Evolutionary conservation across 2,797 vertebrate species (phyloP).

Genomic region (Peromyscus eremicus): DNA sequence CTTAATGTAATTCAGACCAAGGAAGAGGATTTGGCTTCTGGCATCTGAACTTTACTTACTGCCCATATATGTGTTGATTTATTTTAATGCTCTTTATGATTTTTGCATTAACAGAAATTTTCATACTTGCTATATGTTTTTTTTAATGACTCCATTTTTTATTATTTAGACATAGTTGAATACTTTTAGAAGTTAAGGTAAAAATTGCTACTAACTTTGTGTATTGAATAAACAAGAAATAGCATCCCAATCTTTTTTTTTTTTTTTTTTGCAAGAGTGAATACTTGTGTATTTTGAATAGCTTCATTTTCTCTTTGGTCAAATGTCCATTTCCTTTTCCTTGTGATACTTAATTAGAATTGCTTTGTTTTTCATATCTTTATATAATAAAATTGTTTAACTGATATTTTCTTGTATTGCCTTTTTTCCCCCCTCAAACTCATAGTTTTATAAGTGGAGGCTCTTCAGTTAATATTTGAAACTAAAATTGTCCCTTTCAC

Average conservation of each 20-base stretch:
- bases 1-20: conserved; percentile 68
- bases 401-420: conserved; percentile 64
- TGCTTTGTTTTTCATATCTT: conserved; percentile 78
- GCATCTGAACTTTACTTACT: conserved; percentile 71
- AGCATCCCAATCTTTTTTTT: conserved; percentile 28
- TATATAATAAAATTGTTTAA: conserved; percentile 81
- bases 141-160: conserved; percentile 71
- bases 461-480: conserved; percentile 51
- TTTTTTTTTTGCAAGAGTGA: conserved; percentile 32
- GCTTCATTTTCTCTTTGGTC: conserved; percentile 61
- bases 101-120: conserved; percentile 74
- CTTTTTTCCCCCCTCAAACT: background rate
- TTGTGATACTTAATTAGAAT: conserved; percentile 67
- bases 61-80: conserved; percentile 66
- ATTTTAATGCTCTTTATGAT: conserved; percentile 75
- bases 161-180: conserved; percentile 72
- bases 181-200: conserved; percentile 72
- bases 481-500: conserved; percentile 36
- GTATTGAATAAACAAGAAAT: conserved; percentile 71
- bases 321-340: conserved; percentile 65
- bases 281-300: conserved; percentile 69
- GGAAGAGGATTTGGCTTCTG: conserved; percentile 67
- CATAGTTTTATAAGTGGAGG: conserved; percentile 31
- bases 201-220: conserved; percentile 72
- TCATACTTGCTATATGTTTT: conserved; percentile 70